Conservation (phyloP, 2,888 invertebrate species). For the Teleogryllus oceanicus region DNA sequence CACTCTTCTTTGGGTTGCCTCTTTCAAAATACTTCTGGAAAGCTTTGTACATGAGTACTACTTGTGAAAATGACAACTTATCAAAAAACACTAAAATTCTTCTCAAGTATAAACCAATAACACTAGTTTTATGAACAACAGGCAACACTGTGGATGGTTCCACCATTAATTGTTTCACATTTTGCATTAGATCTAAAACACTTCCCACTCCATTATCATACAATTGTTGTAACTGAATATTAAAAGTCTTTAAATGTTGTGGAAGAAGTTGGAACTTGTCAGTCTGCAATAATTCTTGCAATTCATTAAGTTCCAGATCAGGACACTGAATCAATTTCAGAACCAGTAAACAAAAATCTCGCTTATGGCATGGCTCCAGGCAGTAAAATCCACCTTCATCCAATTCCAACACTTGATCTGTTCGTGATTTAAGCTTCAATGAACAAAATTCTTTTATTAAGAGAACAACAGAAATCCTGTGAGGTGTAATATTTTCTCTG, state of each 20-base stretch:
- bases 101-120: conserved; percentile 74
- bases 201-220: conserved; percentile 56
- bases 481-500: conserved; percentile 69
- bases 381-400: conserved; percentile 46
- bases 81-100: conserved; percentile 78
- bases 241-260: conserved; percentile 58
- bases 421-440: conserved; percentile 48
- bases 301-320: conserved; percentile 68
- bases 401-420: conserved; percentile 27
- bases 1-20: conserved; percentile 12
- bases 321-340: conserved; percentile 78
- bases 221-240: conserved; percentile 57
- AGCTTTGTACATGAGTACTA: conserved; percentile 68
- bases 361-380: conserved; percentile 59
- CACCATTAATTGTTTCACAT: conserved; percentile 62
- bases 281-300: conserved; percentile 62
- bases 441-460: conserved; percentile 72
- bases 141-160: conserved; percentile 60
- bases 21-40: conserved; percentile 65
- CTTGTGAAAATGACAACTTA: conserved; percentile 78
- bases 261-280: conserved; percentile 58
- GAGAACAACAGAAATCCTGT: conserved; percentile 73
- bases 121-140: conserved; percentile 62
- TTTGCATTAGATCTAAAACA: conserved; percentile 59
- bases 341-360: conserved; percentile 76